These are phyloP conservation scores for Thecophora atra DNA, from an alignment of 2,888 invertebrate genomes.

Conservation along the genomic window DNA sequence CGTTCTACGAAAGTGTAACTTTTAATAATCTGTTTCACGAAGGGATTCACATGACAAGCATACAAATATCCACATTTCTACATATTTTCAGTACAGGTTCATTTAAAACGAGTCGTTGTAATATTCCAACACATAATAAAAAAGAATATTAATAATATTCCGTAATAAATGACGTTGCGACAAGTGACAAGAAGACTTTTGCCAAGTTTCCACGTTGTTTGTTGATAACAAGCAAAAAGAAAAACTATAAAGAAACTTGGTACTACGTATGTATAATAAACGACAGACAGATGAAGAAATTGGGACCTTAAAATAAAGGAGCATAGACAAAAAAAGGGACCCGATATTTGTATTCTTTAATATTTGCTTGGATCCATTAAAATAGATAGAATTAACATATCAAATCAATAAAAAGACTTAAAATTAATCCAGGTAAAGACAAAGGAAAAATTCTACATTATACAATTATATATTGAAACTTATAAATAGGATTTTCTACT, in stretches of 20 bases:
- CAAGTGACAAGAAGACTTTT: slow-evolving; percentile 1
- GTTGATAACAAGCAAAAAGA: neutral
- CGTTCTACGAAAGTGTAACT: too few species aligned
- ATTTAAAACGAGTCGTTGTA: slow-evolving; percentile 20
- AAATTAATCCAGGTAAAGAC: too few species aligned
- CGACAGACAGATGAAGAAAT: neutral
- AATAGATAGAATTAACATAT: too few species aligned
- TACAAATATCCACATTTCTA: too few species aligned
- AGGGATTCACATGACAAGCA: too few species aligned
- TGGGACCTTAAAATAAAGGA: neutral
- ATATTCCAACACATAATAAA: slow-evolving; percentile 20
- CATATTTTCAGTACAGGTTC: neutral
- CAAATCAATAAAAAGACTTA: too few species aligned
- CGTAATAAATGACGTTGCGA: slow-evolving; percentile 16
- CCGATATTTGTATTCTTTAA: too few species aligned
- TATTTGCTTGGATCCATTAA: too few species aligned
- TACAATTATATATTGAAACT: too few species aligned
- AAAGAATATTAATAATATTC: slow-evolving; percentile 17
- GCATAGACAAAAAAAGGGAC: too few species aligned
- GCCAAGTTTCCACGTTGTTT: neutral
- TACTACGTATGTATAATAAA: neutral
- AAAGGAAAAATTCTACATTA: too few species aligned
- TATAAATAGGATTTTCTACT: too few species aligned
- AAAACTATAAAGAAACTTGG: neutral
- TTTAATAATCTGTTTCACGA: slow-evolving; percentile 5